Base-by-base conservation (phyloP, 2,888 invertebrate genomes). In the Anoncus sp. region DNA sequence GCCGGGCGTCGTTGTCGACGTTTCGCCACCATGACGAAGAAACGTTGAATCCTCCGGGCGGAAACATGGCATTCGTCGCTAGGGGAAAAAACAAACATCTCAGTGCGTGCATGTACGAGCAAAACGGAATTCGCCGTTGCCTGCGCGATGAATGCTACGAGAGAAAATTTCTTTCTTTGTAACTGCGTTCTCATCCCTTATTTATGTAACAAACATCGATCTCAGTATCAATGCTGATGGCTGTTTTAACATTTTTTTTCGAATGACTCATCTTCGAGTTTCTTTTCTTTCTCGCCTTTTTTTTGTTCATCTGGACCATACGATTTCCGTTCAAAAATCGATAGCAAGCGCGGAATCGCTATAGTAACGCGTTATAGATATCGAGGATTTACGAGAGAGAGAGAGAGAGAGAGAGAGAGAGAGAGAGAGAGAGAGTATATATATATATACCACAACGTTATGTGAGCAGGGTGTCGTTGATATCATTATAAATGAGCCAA, bases 401-500 rank as follows among this genome's bases (percentile, higher is more conserved):
- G 31, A 43, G 22, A 53, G 9, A 18, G n/a, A 18, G 53, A 12
- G 65, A 38, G 27, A n/a, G 27, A 47, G 31, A 60, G 43, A 31
- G 35, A 7, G 31, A 43, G 22, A 53, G 9, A 18, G n/a, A 18
- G 53, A 12, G 65, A 38, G 27, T n/a, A n/a, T n/a, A n/a, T n/a
- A n/a, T n/a, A n/a, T n/a, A n/a, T 24, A 47, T 40, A 60, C 14
- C 24, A 24, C 22, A 43, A 31, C 31, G 24, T 9, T 35, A 49
- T 51, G 27, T 59, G 71, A 66, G 75, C 75, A 78, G 81, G 75
- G 75, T 77, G 77, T 78, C 79, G 69, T 77, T 79, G 81, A 85
- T 85, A 83, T 84, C 83, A 86, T 88, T 85, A 85, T 85, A 85
- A 87, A 87, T 84, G 87, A 84, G 82, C 83, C 63, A 80, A 60